These are phyloP conservation scores for Aphyosemion australe DNA, from an alignment of 2,113 vertebrate genomes.

Conservation along the genomic window DNA sequence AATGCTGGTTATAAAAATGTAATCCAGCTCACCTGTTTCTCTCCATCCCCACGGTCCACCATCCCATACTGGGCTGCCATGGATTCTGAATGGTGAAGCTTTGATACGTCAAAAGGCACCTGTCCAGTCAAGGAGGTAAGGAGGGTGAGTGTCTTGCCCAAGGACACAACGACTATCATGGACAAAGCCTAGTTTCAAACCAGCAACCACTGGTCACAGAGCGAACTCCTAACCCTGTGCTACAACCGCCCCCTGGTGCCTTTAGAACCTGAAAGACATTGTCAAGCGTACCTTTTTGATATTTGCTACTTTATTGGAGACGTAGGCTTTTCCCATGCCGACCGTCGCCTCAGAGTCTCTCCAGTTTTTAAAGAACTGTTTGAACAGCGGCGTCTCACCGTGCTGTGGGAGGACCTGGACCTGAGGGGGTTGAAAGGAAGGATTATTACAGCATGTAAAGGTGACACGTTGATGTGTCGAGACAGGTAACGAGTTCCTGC, in stretches of 20 bases:
- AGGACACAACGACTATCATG: too few relatives aligned
- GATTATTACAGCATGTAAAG: too few relatives aligned
- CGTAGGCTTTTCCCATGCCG: slow-evolving; percentile 87
- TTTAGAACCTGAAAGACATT: too few relatives aligned
- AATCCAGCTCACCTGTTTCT: slow-evolving; percentile 82
- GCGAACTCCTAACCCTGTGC: too few relatives aligned
- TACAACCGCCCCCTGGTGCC: too few relatives aligned
- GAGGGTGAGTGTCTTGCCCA: too few relatives aligned
- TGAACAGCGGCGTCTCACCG: slow-evolving; percentile 96
- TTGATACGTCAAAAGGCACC: slow-evolving; percentile 88
- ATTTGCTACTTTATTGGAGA: slow-evolving; percentile 91
- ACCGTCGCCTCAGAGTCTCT: slow-evolving; percentile 89
- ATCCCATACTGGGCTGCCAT: slow-evolving; percentile 98
- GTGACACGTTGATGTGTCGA: too few relatives aligned
- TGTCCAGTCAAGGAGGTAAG: too few relatives aligned
- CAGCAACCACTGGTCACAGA: too few relatives aligned
- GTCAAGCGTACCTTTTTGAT: slow-evolving; percentile 78
- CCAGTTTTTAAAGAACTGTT: slow-evolving; percentile 99
- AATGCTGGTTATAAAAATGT: too few relatives aligned
- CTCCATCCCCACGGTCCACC: slow-evolving; percentile 91
- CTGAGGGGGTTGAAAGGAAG: slow-evolving; percentile 8
- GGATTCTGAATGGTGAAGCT: slow-evolving; percentile 86
- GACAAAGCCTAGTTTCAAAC: too few relatives aligned
- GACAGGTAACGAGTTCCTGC: too few relatives aligned
- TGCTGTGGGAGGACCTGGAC: slow-evolving; percentile 92